Evolutionary conservation across 2,888 invertebrate species (phyloP).

Genomic region (Mythimna loreyi): DNA sequence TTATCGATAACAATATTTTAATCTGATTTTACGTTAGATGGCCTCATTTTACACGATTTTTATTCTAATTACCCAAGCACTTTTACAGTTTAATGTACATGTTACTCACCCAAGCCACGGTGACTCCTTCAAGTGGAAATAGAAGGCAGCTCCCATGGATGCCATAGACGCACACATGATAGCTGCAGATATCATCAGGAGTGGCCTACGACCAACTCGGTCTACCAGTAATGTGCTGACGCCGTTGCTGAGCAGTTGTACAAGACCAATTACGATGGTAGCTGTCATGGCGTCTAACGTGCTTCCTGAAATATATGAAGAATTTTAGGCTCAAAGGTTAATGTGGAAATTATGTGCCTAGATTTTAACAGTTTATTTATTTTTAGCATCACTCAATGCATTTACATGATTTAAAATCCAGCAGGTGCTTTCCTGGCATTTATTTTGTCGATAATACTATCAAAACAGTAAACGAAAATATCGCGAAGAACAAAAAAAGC

Average conservation of each 20-base stretch:
- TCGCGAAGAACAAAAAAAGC: too few species aligned
- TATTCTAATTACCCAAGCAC: too few species aligned
- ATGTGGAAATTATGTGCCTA: not conserved
- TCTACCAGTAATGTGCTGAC: constrained; percentile 79
- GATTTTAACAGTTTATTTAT: too few species aligned
- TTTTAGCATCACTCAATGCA: too few species aligned
- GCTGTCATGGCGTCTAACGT: constrained; percentile 88
- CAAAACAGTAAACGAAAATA: too few species aligned
- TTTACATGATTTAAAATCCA: too few species aligned
- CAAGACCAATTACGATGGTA: constrained; percentile 90
- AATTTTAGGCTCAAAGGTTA: too few species aligned
- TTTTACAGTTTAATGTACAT: not conserved
- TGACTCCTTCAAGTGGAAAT: constrained; percentile 82
- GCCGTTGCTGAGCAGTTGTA: constrained; percentile 89
- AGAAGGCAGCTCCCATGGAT: constrained; percentile 90
- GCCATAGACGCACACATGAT: constrained; percentile 89
- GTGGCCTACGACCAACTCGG: constrained; percentile 90
- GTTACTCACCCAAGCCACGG: constrained; percentile 82
- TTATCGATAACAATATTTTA: too few species aligned
- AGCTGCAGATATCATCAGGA: constrained; percentile 91
- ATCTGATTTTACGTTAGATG: too few species aligned
- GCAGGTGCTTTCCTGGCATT: too few species aligned
- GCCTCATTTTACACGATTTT: too few species aligned
- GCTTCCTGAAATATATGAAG: constrained; percentile 78
- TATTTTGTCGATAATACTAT: too few species aligned